Evolutionary conservation across 1,140 invertebrate genomes (phyloP), one percentile per base, ranked within the genome.

Genomic region (Cryptotermes secundus): DNA sequence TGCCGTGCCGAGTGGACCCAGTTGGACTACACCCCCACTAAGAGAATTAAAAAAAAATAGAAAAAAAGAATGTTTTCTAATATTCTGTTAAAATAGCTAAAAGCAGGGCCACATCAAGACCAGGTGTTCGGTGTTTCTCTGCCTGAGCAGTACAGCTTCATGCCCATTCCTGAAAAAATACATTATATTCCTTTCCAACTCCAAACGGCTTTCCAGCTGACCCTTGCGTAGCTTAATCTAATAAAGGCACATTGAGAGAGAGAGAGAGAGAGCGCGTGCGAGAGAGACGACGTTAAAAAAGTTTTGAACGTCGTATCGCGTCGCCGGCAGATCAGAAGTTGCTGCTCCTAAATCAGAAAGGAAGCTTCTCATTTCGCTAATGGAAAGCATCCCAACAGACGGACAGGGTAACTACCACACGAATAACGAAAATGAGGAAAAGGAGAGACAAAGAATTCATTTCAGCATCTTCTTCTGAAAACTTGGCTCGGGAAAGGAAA

Each of bases 301-400:
- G 59, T 72, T 72, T 72, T 72, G 59, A 72, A 72, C 59, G 31
- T 72, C 0, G 59, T 31, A 72, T 26, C 59, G 59, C 59, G 59
- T 72, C 59, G 59, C 59, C 59, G 59, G n/a, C 26, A 72, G 26
- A 72, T 72, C 31, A 38, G n/a, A 59, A 59, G 81, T 24, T 34
- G 81, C 31, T 45, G 81, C 81, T 82, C 81, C 81, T 82, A 82
- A 82, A 82, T 82, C 81, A 82, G 81, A 38, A 45, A 45, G n/a
- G 81, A 59, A 34, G 42, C 81, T 22, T 42, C 81, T 82, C 81
- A 82, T 82, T 82, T 82, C 81, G 81, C 81, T 82, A 82, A 82
- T 82, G 81, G 81, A 82, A 82, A 82, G 16, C 53, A n/a, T 72
- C 59, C 59, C 26, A 31, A 72, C 59, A 72, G 59, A 72, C 59